Percentiles rank a stretch among this genome's conserved stretches.
Conservation (phyloP, 2,888 invertebrate genomes). For the Therioaphis trifolii region DNA sequence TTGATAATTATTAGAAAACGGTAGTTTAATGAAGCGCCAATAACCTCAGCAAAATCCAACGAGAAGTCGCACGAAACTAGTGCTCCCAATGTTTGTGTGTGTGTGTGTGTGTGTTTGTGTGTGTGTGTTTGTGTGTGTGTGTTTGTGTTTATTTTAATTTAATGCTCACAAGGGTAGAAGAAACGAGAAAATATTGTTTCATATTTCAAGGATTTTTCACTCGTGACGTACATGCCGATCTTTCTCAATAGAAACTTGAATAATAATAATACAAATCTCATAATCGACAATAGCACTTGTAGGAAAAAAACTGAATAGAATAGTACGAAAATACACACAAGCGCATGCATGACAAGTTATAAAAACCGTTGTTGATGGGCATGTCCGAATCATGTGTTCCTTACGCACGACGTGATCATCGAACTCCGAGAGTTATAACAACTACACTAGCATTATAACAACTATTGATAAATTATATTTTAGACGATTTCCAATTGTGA, state of each 20-base stretch:
- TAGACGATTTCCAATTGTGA: constrained; percentile 58
- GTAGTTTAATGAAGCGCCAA: not conserved
- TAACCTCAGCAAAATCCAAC: not conserved
- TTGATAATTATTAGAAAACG: not conserved
- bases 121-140: too few species aligned
- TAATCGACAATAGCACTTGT: constrained; percentile 24
- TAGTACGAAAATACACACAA: not conserved
- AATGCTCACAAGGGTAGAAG: not conserved
- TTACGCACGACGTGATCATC: constrained; percentile 16
- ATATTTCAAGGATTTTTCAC: not conserved
- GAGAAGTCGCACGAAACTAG: constrained; percentile 1
- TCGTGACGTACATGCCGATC: not conserved
- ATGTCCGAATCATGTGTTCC: constrained; percentile 46
- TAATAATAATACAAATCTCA: not conserved
- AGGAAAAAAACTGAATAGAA: not conserved
- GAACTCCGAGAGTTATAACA: not conserved
- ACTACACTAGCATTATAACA: too few species aligned
- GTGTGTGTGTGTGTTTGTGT: too few species aligned
- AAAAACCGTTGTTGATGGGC: constrained; percentile 12
- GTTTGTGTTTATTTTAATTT: not conserved
- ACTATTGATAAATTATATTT: constrained; percentile 37
- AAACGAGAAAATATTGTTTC: not conserved
- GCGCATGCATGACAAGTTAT: not conserved
- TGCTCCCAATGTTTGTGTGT: too few species aligned
- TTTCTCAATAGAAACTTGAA: not conserved